phyloP scores from a whole-genome alignment of 2,888 invertebrate genomes.

The Parasteatoda lunata region DNA sequence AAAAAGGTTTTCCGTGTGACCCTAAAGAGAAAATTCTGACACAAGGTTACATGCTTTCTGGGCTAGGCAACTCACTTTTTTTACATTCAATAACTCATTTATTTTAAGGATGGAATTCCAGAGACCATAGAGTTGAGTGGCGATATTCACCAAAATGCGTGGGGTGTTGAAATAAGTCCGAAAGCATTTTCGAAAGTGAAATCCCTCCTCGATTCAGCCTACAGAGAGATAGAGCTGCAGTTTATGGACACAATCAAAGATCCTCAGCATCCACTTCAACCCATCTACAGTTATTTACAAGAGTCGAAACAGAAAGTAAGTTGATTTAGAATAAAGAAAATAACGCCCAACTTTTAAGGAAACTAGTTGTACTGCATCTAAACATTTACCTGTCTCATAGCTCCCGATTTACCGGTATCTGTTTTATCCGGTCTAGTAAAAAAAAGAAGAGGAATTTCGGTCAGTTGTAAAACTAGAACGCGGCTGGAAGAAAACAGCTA shows the following conservation, averaged over 20 bases:
- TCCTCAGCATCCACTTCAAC: constrained; percentile 29
- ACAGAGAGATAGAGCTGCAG: neutral
- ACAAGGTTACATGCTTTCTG: too few relatives aligned
- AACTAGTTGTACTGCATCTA: too few relatives aligned
- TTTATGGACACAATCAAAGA: constrained; percentile 8
- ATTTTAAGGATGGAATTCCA: constrained; percentile 11
- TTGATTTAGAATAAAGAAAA: neutral
- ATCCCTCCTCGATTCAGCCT: constrained; percentile 1
- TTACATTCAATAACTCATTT: neutral
- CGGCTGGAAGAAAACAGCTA: too few relatives aligned
- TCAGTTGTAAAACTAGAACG: too few relatives aligned
- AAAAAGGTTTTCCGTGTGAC: too few relatives aligned
- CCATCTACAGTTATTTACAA: constrained; percentile 2
- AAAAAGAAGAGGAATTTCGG: too few relatives aligned
- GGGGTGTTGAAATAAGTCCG: constrained; percentile 19
- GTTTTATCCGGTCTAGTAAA: too few relatives aligned
- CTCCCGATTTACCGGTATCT: too few relatives aligned
- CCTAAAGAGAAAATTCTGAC: too few relatives aligned
- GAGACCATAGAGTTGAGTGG: constrained; percentile 19
- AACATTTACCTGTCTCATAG: too few relatives aligned
- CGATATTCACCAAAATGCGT: constrained; percentile 22
- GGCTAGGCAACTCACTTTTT: too few relatives aligned
- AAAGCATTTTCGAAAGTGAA: constrained; percentile 19
- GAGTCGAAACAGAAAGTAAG: constrained; percentile 19
- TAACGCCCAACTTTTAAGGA: neutral